phyloP scores from a whole-genome alignment of 2,888 invertebrate species.

The Rhodophaea formosa region DNA sequence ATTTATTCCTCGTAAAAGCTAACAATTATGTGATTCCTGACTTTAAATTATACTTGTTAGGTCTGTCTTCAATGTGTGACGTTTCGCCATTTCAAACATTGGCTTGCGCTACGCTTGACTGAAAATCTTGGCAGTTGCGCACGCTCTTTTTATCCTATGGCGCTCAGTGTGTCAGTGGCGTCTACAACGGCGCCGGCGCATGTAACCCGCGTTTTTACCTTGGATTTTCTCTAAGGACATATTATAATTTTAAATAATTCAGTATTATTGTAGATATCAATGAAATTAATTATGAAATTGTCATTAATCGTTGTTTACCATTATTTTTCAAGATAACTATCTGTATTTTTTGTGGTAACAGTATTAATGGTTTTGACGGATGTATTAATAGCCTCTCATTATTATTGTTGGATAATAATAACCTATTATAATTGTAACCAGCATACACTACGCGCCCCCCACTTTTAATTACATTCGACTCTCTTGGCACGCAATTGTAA shows the following conservation, averaged over 20 bases:
- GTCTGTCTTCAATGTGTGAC: constrained; percentile 39
- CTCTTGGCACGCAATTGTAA: not conserved
- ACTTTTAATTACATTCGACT: constrained; percentile 5
- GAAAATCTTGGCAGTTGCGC: constrained; percentile 65
- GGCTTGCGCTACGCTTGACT: constrained; percentile 46
- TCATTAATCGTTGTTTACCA: not conserved
- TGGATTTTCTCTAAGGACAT: no score
- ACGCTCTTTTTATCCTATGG: constrained; percentile 53
- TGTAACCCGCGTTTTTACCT: constrained; percentile 1
- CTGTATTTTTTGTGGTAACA: not conserved
- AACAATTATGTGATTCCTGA: constrained; percentile 1
- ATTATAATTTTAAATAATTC: not conserved
- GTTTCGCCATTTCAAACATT: constrained; percentile 47
- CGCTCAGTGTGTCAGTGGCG: constrained; percentile 56
- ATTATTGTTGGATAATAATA: not conserved
- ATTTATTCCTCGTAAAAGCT: not conserved
- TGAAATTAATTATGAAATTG: not conserved
- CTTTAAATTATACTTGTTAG: constrained; percentile 9
- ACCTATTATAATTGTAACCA: not conserved
- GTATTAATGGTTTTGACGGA: not conserved
- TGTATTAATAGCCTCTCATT: not conserved
- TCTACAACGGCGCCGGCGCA: constrained; percentile 29
- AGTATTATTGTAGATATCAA: not conserved
- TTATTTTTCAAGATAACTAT: not conserved
- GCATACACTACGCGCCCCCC: not conserved